These are phyloP conservation scores for Larimichthys crocea DNA, from an alignment of 2,113 vertebrate genomes.

Conservation along the genomic window DNA sequence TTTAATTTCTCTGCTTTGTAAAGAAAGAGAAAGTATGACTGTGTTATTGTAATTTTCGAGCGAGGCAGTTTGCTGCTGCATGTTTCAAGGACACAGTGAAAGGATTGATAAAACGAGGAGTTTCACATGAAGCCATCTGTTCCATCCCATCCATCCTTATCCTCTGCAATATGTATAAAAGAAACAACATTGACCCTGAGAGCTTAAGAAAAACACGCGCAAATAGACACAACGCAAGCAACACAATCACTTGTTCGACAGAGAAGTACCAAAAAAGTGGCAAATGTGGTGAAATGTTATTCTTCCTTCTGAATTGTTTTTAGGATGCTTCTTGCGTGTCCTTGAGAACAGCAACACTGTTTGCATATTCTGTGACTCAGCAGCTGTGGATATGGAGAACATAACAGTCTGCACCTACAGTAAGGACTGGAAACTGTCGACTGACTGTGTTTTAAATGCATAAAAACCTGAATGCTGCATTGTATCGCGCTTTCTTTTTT, in stretches of 20 bases:
- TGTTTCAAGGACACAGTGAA: not conserved
- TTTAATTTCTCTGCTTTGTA: too few relatives aligned
- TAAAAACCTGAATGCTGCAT: not conserved
- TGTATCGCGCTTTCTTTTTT: not conserved
- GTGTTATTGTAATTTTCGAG: not conserved
- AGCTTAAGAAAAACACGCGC: not conserved
- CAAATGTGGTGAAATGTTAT: not conserved
- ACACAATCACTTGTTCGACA: too few relatives aligned
- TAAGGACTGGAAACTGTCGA: conserved; percentile 68
- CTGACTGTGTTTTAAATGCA: not conserved
- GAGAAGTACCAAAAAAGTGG: not conserved
- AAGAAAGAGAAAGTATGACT: not conserved
- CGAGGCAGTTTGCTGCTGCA: not conserved
- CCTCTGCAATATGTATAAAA: not conserved
- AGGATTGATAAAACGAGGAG: not conserved
- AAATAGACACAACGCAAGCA: not conserved
- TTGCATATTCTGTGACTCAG: conserved; percentile 88
- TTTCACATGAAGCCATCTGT: not conserved
- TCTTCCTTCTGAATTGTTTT: conserved; percentile 35
- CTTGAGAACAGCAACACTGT: conserved; percentile 86
- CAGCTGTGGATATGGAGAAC: conserved; percentile 78
- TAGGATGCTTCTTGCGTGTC: conserved; percentile 89
- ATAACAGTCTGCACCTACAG: conserved; percentile 86
- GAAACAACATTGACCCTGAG: not conserved
- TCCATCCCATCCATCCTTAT: not conserved